Evolutionary conservation across 1,140 invertebrate species (phyloP).

Genomic region (Saxidomus purpurata): DNA sequence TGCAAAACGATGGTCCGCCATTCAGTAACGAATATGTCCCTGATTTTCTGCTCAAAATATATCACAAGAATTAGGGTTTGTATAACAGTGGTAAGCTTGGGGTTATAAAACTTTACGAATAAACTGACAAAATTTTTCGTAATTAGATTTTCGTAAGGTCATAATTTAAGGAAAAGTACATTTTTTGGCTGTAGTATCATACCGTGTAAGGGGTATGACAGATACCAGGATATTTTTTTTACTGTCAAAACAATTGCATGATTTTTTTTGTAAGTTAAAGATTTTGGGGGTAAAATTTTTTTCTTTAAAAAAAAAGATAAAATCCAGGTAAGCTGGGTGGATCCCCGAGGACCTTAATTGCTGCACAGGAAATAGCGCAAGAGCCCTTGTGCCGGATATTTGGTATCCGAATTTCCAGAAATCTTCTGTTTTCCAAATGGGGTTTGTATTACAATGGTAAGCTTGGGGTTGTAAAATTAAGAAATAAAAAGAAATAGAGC

Average conservation of each 20-base stretch:
- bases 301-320: neutral
- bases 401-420: neutral
- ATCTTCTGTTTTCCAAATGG: neutral
- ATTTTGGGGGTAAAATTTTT: neutral
- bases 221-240: neutral
- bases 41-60: conserved; percentile 46
- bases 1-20: conserved; percentile 54
- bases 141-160: no score
- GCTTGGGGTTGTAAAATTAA: neutral
- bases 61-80: conserved; percentile 63
- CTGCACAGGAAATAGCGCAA: conserved; percentile 17
- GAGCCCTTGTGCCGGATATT: neutral
- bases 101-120: conserved; percentile 16
- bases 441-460: conserved; percentile 10
- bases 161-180: no score
- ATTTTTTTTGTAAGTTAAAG: neutral
- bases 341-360: conserved; percentile 57
- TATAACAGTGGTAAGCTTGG: conserved; percentile 61
- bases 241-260: neutral
- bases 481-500: neutral
- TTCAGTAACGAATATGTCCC: conserved; percentile 59
- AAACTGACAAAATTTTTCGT: neutral
- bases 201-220: conserved; percentile 56
- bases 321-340: conserved; percentile 66
- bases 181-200: neutral